Percentiles rank a stretch among this genome's conserved stretches.
Evolutionary conservation across 2,888 invertebrate species (phyloP).

Genomic region (Troides oblongomaculatus): DNA sequence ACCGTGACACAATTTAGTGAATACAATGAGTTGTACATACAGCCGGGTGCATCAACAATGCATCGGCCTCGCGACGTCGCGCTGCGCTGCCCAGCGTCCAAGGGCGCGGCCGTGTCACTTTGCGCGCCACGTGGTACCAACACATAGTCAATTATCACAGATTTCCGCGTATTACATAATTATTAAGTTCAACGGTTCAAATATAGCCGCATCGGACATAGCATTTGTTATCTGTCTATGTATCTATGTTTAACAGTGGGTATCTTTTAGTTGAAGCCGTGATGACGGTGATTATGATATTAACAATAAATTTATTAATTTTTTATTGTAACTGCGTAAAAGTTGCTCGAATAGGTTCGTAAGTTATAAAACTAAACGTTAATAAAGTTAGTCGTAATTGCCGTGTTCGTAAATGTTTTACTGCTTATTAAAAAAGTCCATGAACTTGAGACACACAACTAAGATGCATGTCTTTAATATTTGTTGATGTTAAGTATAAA

Average conservation of each 20-base stretch:
- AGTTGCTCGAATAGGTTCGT: not conserved
- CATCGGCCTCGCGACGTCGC: conserved; percentile 40
- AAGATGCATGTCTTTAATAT: not conserved
- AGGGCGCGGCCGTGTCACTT: conserved; percentile 42
- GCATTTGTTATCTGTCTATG: not conserved
- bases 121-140: conserved; percentile 30
- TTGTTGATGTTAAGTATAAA: too few relatives aligned
- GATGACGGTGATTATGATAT: too few relatives aligned
- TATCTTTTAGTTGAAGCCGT: too few relatives aligned
- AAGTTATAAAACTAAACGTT: conserved; percentile 3
- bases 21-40: conserved; percentile 32
- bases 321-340: not conserved
- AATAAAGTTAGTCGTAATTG: not conserved
- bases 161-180: conserved; percentile 9
- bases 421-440: not conserved
- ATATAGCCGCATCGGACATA: not conserved
- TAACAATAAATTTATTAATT: not conserved
- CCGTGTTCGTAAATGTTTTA: not conserved
- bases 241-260: too few relatives aligned
- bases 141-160: conserved; percentile 4
- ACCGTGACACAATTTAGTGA: conserved; percentile 38
- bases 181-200: not conserved
- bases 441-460: not conserved
- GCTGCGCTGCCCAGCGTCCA: conserved; percentile 42
- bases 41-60: conserved; percentile 40